A percentile compares a stretch with the other conserved stretches of the same genome.
These are phyloP conservation scores for Agapornis roseicollis DNA, from an alignment of 2,113 vertebrate species.

Conservation along the genomic window DNA sequence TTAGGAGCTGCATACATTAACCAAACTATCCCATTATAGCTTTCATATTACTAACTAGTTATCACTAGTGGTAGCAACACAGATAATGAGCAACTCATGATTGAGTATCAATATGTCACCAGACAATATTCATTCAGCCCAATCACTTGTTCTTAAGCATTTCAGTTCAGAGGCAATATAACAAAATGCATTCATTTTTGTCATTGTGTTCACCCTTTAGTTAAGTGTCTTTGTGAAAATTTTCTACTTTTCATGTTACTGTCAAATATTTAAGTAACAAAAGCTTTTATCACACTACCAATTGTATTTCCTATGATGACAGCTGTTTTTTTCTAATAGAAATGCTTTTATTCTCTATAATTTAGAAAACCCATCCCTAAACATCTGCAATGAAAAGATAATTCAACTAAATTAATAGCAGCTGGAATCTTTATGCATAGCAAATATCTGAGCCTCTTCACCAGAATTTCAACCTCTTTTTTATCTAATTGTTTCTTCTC, in stretches of 20 bases:
- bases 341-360: not conserved
- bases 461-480: not conserved
- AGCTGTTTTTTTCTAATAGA: not conserved
- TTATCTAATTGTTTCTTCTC: not conserved
- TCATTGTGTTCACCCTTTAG: not conserved
- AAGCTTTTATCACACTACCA: not conserved
- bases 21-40: not conserved
- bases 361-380: not conserved
- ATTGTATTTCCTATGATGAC: not conserved
- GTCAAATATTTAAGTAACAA: not conserved
- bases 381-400: slow-evolving; percentile 20
- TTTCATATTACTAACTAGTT: not conserved
- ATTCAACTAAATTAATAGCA: slow-evolving; percentile 16
- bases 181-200: not conserved
- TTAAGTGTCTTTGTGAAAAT: not conserved
- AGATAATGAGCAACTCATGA: not conserved
- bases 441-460: not conserved
- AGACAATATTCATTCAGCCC: not conserved
- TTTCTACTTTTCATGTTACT: not conserved
- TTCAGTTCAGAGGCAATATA: not conserved
- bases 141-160: not conserved
- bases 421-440: not conserved
- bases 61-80: not conserved
- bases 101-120: not conserved
- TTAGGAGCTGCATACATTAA: not conserved